A percentile compares a stretch with the other conserved stretches of the same genome.
Evolutionary conservation across 2,888 invertebrate genomes (phyloP).

Genomic region (Odiellus spinosus): DNA sequence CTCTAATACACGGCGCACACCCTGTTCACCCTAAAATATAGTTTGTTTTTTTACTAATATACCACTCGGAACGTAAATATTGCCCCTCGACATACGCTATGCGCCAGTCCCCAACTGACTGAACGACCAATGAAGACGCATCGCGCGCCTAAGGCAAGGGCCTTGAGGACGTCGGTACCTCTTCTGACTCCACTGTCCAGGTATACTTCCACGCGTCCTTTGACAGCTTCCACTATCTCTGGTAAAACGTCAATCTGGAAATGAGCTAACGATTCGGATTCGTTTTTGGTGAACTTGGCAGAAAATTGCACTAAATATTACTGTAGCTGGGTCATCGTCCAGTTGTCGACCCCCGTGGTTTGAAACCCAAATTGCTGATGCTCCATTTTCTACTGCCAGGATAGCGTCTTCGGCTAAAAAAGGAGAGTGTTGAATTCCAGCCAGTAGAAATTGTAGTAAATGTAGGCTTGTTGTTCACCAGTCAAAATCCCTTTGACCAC

Average conservation of each 20-base stretch:
- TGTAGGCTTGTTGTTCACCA: constrained; percentile 22
- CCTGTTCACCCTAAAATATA: no score
- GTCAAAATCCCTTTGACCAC: constrained; percentile 73
- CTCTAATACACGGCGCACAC: constrained; percentile 41
- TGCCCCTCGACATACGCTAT: constrained; percentile 30
- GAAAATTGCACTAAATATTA: constrained; percentile 27
- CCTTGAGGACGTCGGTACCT: constrained; percentile 79
- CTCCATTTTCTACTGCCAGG: constrained; percentile 53
- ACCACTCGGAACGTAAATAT: no score
- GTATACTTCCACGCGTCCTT: constrained; percentile 57
- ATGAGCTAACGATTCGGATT: no score
- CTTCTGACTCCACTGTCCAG: constrained; percentile 70
- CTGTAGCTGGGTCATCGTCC: constrained; percentile 66
- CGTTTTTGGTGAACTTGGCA: no score
- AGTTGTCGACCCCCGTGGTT: constrained; percentile 87
- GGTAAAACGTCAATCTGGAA: constrained; percentile 38
- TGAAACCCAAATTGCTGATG: constrained; percentile 67
- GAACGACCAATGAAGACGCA: constrained; percentile 66
- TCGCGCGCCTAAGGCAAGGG: constrained; percentile 71
- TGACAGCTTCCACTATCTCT: constrained; percentile 51
- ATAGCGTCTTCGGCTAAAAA: constrained; percentile 56
- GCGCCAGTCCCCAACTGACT: constrained; percentile 64
- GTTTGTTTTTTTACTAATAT: no score
- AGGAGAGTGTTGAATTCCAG: no score
- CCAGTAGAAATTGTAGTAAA: no score